A percentile compares a stretch with the other conserved stretches of the same genome.
Evolutionary conservation across 2,797 vertebrate genomes (phyloP).

Genomic region (Chiroxiphia lanceolata): DNA sequence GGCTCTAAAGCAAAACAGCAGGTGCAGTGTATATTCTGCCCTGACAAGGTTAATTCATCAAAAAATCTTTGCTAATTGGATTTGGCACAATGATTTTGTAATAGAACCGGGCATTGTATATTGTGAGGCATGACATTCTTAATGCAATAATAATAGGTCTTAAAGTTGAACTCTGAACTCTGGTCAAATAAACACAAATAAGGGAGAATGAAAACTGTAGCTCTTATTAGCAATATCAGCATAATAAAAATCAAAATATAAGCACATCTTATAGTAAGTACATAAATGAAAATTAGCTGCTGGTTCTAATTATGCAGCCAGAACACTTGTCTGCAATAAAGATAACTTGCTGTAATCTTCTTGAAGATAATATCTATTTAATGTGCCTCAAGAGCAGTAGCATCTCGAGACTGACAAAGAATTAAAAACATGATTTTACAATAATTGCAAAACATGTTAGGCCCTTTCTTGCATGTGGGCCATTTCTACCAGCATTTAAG

Average conservation of each 20-base stretch:
- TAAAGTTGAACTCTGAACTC: background rate
- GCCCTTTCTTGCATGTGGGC: background rate
- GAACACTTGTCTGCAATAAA: background rate
- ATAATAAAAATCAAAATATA: background rate
- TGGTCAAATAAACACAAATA: background rate
- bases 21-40: conserved; percentile 15
- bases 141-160: background rate
- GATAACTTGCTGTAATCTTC: background rate
- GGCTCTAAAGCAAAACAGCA: conserved; percentile 20
- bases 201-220: background rate
- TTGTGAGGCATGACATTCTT: background rate
- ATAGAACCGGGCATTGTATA: background rate
- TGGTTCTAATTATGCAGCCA: background rate
- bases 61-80: conserved; percentile 55
- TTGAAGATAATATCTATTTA: background rate
- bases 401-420: background rate
- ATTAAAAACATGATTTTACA: background rate
- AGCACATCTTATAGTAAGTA: background rate
- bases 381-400: background rate
- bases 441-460: background rate
- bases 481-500: background rate
- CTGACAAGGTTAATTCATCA: conserved; percentile 49
- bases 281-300: background rate
- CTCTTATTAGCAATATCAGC: background rate
- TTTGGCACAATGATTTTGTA: conserved; percentile 35